Evolutionary conservation across 2,888 invertebrate genomes (phyloP).

Genomic region (Dolomedes plantarius): DNA sequence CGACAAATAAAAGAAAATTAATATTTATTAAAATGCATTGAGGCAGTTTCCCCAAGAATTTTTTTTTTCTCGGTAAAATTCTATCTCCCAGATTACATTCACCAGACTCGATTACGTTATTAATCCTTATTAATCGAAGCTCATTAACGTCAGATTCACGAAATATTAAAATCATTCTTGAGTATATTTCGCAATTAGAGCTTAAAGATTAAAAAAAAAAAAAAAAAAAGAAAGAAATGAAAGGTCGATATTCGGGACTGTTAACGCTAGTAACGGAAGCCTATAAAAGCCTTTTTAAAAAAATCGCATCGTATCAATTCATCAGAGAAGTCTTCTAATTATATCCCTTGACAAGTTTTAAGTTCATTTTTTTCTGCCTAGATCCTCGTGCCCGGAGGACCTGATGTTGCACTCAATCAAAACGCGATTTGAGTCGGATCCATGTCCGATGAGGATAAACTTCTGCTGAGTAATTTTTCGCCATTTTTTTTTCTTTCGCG

Average conservation of each 20-base stretch:
- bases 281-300: neutral
- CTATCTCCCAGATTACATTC: no score
- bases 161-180: neutral
- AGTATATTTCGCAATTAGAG: slow-evolving; percentile 12
- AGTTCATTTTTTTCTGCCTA: neutral
- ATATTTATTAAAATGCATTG: no score
- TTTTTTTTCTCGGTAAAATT: no score
- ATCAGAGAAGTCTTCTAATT: slow-evolving; percentile 8
- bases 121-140: slow-evolving; percentile 33
- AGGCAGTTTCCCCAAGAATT: no score
- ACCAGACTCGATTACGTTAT: no score
- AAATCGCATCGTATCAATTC: neutral
- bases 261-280: neutral
- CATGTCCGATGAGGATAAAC: neutral
- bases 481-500: neutral
- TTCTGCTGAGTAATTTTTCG: neutral
- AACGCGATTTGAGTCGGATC: neutral
- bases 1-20: no score
- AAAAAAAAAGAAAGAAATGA: no score
- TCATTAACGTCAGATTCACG: slow-evolving; percentile 12
- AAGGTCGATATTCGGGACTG: no score
- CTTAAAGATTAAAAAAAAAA: neutral
- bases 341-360: slow-evolving; percentile 6
- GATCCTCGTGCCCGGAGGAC: neutral
- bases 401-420: neutral